A percentile compares a stretch with the other conserved stretches of the same genome.
Conservation (phyloP, 37 sponge, comb jelly and placozoan genomes). For the Chondrilla cf. caribensis region DNA sequence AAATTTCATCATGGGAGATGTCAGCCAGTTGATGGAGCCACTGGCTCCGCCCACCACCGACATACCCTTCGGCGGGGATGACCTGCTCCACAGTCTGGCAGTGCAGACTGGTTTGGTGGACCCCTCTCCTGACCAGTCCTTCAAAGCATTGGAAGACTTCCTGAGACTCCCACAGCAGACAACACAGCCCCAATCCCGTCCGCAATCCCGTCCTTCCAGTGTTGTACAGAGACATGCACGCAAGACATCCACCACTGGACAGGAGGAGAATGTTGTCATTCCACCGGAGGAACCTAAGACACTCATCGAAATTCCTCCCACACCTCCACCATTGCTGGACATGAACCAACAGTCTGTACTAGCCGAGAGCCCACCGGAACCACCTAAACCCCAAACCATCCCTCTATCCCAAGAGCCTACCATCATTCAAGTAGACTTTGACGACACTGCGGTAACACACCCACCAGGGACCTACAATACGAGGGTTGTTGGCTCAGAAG, state of each 20-base stretch:
- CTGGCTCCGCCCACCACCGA: neutral
- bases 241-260: constrained; percentile 8
- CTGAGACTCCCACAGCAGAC: neutral
- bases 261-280: neutral
- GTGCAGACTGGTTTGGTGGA: constrained; percentile 15
- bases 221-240: neutral
- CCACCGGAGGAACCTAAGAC: neutral
- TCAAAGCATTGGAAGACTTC: constrained; percentile 15
- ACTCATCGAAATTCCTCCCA: neutral
- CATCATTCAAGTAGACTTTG: too few species aligned
- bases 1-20: constrained; percentile 28
- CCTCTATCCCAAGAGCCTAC: neutral
- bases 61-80: neutral
- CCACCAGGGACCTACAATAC: too few species aligned
- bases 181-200: neutral
- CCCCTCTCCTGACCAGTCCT: neutral
- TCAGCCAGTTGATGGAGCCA: neutral
- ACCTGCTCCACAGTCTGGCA: constrained; percentile 16
- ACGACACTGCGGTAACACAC: too few species aligned
- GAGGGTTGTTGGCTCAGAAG: neutral
- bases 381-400: neutral
- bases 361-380: neutral
- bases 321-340: neutral
- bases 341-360: neutral
- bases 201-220: neutral